Evolutionary conservation across 2,113 vertebrate genomes (phyloP), one percentile per base, ranked within the genome.

Genomic region (Psilopogon haemacephalus): DNA sequence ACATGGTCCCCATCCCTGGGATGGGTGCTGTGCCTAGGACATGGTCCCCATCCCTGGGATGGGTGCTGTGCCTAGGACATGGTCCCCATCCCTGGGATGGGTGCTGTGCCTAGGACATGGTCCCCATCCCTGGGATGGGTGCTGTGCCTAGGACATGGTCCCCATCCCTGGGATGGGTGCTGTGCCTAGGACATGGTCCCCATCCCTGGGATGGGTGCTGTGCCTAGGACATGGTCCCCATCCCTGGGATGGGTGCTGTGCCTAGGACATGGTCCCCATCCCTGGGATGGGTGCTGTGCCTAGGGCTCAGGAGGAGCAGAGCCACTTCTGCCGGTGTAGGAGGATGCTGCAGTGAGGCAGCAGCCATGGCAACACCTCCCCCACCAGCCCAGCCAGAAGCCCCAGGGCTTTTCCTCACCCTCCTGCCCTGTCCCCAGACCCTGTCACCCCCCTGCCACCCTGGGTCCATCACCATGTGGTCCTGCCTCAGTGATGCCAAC

Each of bases 401-500:
- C 52, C 16, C 70, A 64, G 46, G 84, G 77, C 54, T 70, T 75
- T 75, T n/a, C 67, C 62, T 44, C 68, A 68, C 54, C 85, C 48
- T 48, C 58, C 71, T 79, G 38, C 78, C 85, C 72, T 32, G 38
- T 58, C 18, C 80, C 32, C 4, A 2, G 28, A 9, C 71, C 60
- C 60, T 9, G 2, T 38, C 86, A 70, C 11, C 3, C 19, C 19
- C 8, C 12, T 2, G 4, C 19, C 28, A 12, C 44, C 46, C 2
- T 0, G 24, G 52, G 17, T 38, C 86, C 17, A 2, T 27, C 95
- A 72, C 38, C 24, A 1, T 0, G 16, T 76, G 86, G 63, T 93
- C 86, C 86, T 94, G 33, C 88, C 70, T 92, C 94, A 94, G 92
- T 90, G 86, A 95, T 94, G 86, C 95, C 96, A 95, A 97, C 81